A percentile compares a stretch with the other conserved stretches of the same genome.
Evolutionary conservation across 23 tunicate genomes (phyloP).

Genomic region (Halocynthia roretzi): DNA sequence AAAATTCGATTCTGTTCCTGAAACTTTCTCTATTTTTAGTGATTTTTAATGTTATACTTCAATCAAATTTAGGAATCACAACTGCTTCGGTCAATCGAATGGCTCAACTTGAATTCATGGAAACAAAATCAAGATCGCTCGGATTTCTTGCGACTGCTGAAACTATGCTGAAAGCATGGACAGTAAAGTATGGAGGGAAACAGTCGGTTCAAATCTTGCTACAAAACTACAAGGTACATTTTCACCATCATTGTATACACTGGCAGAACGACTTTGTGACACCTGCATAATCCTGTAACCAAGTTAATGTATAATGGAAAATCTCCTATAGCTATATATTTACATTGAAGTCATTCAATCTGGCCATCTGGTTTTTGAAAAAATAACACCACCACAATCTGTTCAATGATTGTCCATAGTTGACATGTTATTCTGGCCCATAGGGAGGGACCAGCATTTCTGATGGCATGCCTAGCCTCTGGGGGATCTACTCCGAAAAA

Average conservation of each 20-base stretch:
- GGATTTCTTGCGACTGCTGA: constrained; percentile 35
- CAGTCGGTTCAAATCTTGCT: constrained; percentile 33
- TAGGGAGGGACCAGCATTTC: too few species aligned
- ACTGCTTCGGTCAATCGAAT: constrained; percentile 28
- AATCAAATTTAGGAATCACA: constrained; percentile 16
- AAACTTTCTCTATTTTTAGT: too few species aligned
- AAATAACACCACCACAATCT: neutral
- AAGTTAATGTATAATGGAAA: too few species aligned
- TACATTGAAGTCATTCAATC: too few species aligned
- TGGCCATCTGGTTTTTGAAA: neutral
- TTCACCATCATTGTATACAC: too few species aligned
- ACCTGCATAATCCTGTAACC: too few species aligned
- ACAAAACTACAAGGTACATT: constrained; percentile 39
- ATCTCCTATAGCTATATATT: too few species aligned
- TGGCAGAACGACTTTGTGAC: too few species aligned
- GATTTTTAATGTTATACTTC: neutral
- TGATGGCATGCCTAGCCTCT: too few species aligned
- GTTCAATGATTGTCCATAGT: neutral
- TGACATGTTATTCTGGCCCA: too few species aligned
- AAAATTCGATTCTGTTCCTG: too few species aligned
- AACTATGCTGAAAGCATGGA: constrained; percentile 49
- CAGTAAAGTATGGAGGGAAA: constrained; percentile 29
- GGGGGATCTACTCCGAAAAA: too few species aligned
- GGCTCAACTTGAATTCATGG: constrained; percentile 46
- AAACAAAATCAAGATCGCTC: constrained; percentile 28